Evolutionary conservation across 2,113 vertebrate genomes (phyloP), one percentile per base, ranked within the genome.

Genomic region (Pagrus major): DNA sequence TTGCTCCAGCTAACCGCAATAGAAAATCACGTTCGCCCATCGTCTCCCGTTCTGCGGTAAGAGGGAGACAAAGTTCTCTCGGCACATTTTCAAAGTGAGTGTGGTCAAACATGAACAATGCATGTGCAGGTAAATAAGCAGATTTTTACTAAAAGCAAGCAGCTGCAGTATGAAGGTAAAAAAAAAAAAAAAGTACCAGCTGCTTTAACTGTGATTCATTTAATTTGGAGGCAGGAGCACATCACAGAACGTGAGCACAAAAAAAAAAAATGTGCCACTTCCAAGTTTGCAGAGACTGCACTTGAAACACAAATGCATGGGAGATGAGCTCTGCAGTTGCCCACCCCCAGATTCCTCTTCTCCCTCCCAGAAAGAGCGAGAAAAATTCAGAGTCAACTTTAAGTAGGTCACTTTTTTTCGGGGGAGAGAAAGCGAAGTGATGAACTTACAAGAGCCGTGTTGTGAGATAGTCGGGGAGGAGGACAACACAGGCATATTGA

Each of bases 381-480:
- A 75, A 49, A 75, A 88, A 88, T 29, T 81, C 72, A 83, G 46
- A 80, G 81, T 54, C 63, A 86, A 83, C 81, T 88, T 89, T 80
- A 93, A 89, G 80, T 92, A 91, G 91, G 91, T 90, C 91, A 89
- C 39, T 76, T 65, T 71, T 39, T 64, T 54, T 29, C 12, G 25
- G 42, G 41, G 64, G 76, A n/a, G 41, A 67, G 76, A 88, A 74
- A 20, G 4, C 41, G 74, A 85, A 42, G 73, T 31, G 61, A 71
- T 83, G 70, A 88, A 78, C 54, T 81, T 65, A 64, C 46, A 52
- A 56, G 61, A 83, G 41, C 58, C n/a, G 63, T 66, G 60, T 71
- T 58, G 72, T 64, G 73, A 71, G 46, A 56, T 21, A 65, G 66
- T 76, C 37, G 12, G 37, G 31, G 11, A 69, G 59, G 74, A 55